Evolutionary conservation across 2,888 invertebrate genomes (phyloP), one percentile per base, ranked within the genome.

Genomic region (Punctoribates punctum): DNA sequence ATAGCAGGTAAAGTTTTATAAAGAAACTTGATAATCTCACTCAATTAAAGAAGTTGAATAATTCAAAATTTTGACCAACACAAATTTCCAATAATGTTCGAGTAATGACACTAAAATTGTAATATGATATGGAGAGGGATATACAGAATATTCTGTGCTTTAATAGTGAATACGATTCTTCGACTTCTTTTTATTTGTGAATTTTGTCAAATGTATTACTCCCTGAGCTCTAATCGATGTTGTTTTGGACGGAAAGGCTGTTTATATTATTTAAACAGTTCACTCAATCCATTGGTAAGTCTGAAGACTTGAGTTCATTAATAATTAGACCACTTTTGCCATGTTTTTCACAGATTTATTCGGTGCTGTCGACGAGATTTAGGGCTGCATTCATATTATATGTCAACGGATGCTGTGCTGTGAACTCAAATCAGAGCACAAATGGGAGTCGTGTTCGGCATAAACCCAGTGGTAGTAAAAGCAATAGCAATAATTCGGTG

Each of bases 1-100:
- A 81, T 83, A 23, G 84, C 85, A 78, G 85, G 85, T 84, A 79
- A 79, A n/a, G n/a, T n/a, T n/a, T n/a, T n/a, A n/a, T n/a, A n/a
- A n/a, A n/a, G n/a, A n/a, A n/a, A n/a, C n/a, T n/a, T n/a, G n/a
- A n/a, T n/a, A n/a, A n/a, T n/a, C n/a, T n/a, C n/a, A n/a, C n/a
- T n/a, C n/a, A n/a, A n/a, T n/a, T n/a, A n/a, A n/a, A n/a, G n/a
- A n/a, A n/a, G n/a, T n/a, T n/a, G n/a, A n/a, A n/a, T n/a, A n/a
- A n/a, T n/a, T n/a, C n/a, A n/a, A n/a, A n/a, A n/a, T n/a, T n/a
- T n/a, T n/a, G n/a, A n/a, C n/a, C n/a, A n/a, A n/a, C n/a, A n/a
- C n/a, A n/a, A n/a, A n/a, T n/a, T n/a, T n/a, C n/a, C n/a, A n/a
- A n/a, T n/a, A n/a, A n/a, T n/a, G n/a, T n/a, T n/a, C n/a, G n/a